Base-by-base conservation (phyloP, 53 echinoderm and acorn worm species). In the Patiria pectinifera region DNA sequence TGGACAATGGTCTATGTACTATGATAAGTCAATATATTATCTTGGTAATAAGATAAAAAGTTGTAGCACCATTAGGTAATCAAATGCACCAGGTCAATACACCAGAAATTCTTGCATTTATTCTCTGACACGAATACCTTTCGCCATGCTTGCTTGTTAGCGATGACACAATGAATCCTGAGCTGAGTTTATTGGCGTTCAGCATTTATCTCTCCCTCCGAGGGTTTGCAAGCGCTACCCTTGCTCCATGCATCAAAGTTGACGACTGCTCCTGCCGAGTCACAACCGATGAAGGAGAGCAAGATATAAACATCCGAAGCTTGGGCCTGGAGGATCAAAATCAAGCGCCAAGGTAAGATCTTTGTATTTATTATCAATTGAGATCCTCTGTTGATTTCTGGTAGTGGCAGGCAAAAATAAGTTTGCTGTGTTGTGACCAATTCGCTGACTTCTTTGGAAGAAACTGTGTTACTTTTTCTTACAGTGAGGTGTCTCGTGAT, bases 231-330 rank as follows among this genome's bases (percentile, higher is more conserved):
- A 66, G 45, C 1, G 72, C 72, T 49, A 45, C 70, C 6, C 53
- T 82, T 58, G n/a, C 53, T 35, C 16, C 48, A 4, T 86, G 86
- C 48, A 15, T 7, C 43, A 86, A 74, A 47, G 72, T 86, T 12
- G 86, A 86, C 5, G 72, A 86, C 86, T 86, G 86, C 72, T 86
- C 86, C 18, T 86, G 86, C 49, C 58, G 12, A 11, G 8, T 24
- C 1, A 48, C 48, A 45, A 78, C 79, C 10, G 45, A 45, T 45
- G 35, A 45, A 45, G 79, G 79, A 3, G 86, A 71, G 22, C 21
- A 86, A 24, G 12, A 21, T 11, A 86, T 86, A n/a, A 86, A 86
- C 74, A 70, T 86, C 24, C 24, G 48, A 47, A 69, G 70, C 22
- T 0, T 86, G 74, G 86, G 86, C 58, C 47, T 48, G 22, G 12